These are phyloP conservation scores for Puntigrus tetrazona DNA, from an alignment of 2,113 vertebrate genomes.

Conservation along the genomic window DNA sequence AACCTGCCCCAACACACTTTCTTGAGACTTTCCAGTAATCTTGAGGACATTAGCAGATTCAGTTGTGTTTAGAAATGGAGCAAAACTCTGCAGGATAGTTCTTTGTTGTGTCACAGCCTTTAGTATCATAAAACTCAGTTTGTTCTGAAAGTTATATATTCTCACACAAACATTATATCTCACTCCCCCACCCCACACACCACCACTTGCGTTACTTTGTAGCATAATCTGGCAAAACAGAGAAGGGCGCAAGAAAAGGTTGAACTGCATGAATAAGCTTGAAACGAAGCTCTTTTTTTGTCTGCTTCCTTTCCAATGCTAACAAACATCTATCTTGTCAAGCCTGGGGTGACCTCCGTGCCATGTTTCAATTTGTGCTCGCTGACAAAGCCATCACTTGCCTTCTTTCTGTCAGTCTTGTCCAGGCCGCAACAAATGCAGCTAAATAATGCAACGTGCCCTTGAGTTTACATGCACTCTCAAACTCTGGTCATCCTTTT, in stretches of 20 bases:
- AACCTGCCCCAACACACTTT: background rate
- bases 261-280: background rate
- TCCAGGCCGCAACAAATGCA: slow-evolving; percentile 32
- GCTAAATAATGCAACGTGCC: slow-evolving; percentile 46
- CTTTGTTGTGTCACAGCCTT: background rate
- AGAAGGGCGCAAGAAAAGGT: background rate
- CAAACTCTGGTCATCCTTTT: slow-evolving; percentile 40
- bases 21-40: background rate
- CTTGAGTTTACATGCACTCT: slow-evolving; percentile 35
- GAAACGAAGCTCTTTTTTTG: background rate
- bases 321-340: slow-evolving; percentile 34
- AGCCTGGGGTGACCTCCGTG: slow-evolving; percentile 15
- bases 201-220: background rate
- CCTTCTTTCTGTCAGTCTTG: slow-evolving; percentile 29
- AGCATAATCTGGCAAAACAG: background rate
- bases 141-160: background rate
- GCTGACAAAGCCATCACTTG: slow-evolving; percentile 39
- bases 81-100: background rate
- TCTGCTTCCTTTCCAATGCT: slow-evolving; percentile 15
- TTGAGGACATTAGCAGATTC: background rate
- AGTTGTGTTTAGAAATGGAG: background rate
- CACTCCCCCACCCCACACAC: background rate
- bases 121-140: background rate
- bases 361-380: slow-evolving; percentile 37
- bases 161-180: background rate